Percentiles rank a stretch among this genome's conserved stretches.
Evolutionary conservation across 2,888 invertebrate genomes (phyloP).

Genomic region (Tetramorium bicarinatum): DNA sequence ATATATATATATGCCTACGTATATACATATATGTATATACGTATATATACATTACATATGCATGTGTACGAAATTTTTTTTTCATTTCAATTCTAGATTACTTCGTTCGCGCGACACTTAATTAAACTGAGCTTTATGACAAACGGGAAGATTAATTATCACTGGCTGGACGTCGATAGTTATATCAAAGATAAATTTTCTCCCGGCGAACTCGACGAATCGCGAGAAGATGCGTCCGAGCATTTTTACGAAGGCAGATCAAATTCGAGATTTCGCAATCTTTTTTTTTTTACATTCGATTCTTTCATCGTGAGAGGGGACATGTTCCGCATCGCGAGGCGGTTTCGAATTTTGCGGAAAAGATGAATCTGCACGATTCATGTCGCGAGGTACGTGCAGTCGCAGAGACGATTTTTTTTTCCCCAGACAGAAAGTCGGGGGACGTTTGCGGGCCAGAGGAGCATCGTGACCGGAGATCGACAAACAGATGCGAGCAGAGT

Average conservation of each 20-base stretch:
- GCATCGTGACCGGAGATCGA: not conserved
- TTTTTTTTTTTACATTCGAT: not conserved
- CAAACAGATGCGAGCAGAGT: conserved; percentile 65
- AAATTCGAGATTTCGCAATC: not conserved
- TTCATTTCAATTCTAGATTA: not conserved
- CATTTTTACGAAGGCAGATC: not conserved
- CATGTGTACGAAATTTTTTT: not conserved
- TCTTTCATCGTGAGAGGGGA: not conserved
- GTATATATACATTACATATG: too few relatives aligned
- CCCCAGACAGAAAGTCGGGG: not conserved
- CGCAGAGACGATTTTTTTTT: not conserved
- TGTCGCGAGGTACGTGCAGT: not conserved
- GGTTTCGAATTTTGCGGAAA: not conserved
- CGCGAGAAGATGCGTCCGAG: not conserved
- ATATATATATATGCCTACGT: too few relatives aligned
- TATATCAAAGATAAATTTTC: not conserved
- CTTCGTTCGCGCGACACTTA: not conserved
- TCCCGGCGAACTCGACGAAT: conserved; percentile 12
- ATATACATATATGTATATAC: too few relatives aligned
- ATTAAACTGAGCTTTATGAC: not conserved
- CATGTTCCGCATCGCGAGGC: not conserved
- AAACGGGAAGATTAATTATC: conserved; percentile 13
- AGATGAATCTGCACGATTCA: not conserved
- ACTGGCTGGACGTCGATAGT: not conserved
- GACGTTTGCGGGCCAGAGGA: not conserved